Evolutionary conservation across 1,140 invertebrate species (phyloP).

Genomic region (Drosophila navojoa): DNA sequence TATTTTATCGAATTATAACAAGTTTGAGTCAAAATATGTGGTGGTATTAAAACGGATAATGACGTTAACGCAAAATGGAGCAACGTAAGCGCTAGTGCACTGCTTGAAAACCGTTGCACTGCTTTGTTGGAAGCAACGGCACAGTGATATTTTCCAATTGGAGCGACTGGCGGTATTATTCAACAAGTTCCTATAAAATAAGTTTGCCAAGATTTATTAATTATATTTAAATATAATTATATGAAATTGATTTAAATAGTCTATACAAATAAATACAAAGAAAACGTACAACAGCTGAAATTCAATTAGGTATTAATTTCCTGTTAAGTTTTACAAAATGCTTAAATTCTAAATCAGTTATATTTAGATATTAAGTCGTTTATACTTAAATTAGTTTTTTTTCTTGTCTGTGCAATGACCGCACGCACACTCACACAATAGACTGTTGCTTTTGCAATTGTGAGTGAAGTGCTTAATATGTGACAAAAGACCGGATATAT

Average conservation of each 20-base stretch:
- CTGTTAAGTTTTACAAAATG: neutral
- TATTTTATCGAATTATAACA: too few relatives aligned
- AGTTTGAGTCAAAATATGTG: too few relatives aligned
- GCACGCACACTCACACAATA: constrained; percentile 11
- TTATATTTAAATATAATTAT: too few relatives aligned
- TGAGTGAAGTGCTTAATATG: constrained; percentile 13
- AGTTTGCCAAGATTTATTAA: too few relatives aligned
- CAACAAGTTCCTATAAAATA: too few relatives aligned
- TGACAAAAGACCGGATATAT: constrained; percentile 75
- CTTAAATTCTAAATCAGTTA: constrained; percentile 26
- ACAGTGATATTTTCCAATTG: neutral
- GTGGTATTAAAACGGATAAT: neutral
- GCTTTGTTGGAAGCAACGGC: neutral
- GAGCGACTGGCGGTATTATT: too few relatives aligned
- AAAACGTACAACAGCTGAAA: too few relatives aligned
- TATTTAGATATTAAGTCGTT: neutral
- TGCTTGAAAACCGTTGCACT: neutral
- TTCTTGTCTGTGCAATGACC: constrained; percentile 58
- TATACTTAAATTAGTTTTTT: constrained; percentile 18
- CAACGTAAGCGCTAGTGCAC: neutral
- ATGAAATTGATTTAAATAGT: too few relatives aligned
- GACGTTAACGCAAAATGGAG: neutral
- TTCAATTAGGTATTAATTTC: neutral
- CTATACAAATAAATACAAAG: too few relatives aligned
- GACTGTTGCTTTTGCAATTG: neutral